Base-by-base conservation (phyloP, 2,113 vertebrate species). In the Conger conger region DNA sequence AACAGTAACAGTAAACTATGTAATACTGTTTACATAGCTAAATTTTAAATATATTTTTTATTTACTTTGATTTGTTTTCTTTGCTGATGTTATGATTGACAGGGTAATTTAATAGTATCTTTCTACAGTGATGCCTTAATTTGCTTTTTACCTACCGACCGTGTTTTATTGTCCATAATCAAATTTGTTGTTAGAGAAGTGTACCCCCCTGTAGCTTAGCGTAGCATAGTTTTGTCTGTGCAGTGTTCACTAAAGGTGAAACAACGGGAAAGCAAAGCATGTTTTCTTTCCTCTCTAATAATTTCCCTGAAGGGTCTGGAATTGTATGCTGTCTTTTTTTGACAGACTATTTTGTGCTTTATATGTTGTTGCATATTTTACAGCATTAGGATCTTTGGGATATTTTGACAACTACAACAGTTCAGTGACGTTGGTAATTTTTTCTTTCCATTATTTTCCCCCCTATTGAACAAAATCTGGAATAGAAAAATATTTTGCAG, bases 311-410 rank as follows among this genome's bases (percentile, higher is more conserved):
- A 87, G 92, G 90, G 82, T 33, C 68, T 83, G 88, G 83, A 91
- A 90, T 94, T 94, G 87, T 95, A 93, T 92, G 93, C 91, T 95
- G 93, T 96, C 92, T 96, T 92, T 93, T 93, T 96, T 94, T 91
- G 90, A 93, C n/a, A 95, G 96, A 94, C 94, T 94, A 95, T 84
- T 96, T 95, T 96, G 95, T 97, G 96, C 94, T 96, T 97, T 96
- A 96, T 96, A 96, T 97, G 96, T 97, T 98, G 96, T 97, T 97
- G 95, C 96, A 95, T 97, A 97, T 97, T 96, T 97, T 97, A 92
- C 97, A 98, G 97, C 97, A 96, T 97, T 97, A 98, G 96, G 96
- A 97, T 97, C 97, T 97, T 95, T 97, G 96, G 96, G 96, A 97
- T 95, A 96, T 97, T 96, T 96, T 97, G 95, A 97, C 95, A 96